These are phyloP conservation scores for Marisa cornuarietis DNA, from an alignment of 1,140 invertebrate species.

Conservation along the genomic window DNA sequence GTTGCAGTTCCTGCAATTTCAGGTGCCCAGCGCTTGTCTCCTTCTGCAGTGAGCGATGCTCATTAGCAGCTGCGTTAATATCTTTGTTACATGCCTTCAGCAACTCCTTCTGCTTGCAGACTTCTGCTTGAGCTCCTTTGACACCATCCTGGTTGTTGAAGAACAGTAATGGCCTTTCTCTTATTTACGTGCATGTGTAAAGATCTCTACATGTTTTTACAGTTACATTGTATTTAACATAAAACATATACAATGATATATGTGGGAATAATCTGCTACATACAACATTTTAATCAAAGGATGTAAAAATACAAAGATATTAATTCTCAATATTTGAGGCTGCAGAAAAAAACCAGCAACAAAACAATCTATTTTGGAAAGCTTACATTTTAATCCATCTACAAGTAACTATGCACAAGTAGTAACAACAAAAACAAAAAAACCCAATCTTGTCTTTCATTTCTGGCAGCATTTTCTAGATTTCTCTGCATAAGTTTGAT, in stretches of 20 bases:
- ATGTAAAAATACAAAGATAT: no score
- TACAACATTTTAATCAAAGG: neutral
- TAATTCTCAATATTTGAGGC: neutral
- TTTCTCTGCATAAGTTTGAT: neutral
- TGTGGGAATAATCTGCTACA: neutral
- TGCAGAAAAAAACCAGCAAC: neutral
- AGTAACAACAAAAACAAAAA: neutral
- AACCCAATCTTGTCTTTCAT: no score
- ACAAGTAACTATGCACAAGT: neutral
- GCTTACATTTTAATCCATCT: neutral
- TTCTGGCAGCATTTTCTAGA: neutral
- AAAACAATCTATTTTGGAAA: neutral
- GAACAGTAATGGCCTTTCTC: neutral
- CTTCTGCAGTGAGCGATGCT: slow-evolving; percentile 78
- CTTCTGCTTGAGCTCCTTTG: slow-evolving; percentile 69
- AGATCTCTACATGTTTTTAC: no score
- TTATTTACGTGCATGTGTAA: no score
- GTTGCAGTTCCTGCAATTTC: slow-evolving; percentile 82
- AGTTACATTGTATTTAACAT: no score
- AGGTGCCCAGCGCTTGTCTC: slow-evolving; percentile 74
- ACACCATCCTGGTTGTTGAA: slow-evolving; percentile 52
- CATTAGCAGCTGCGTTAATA: slow-evolving; percentile 72
- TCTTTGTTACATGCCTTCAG: slow-evolving; percentile 82
- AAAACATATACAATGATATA: neutral
- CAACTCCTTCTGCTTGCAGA: slow-evolving; percentile 80